phyloP scores from a whole-genome alignment of 2,797 vertebrate species.

The Darevskia mixta region DNA sequence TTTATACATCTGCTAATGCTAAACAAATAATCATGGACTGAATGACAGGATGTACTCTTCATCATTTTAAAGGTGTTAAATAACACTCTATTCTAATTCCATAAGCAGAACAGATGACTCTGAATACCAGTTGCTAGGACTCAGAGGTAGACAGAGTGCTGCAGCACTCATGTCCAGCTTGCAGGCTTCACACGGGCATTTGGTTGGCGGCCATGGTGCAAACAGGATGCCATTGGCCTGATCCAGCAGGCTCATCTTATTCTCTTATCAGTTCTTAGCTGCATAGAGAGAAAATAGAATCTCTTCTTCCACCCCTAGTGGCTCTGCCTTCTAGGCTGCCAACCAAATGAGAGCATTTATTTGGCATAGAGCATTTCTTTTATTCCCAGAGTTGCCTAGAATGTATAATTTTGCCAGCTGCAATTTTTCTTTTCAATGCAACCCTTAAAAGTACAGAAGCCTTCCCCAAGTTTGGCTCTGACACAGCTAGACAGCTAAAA shows the following conservation, averaged over 20 bases:
- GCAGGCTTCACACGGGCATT: too few species aligned
- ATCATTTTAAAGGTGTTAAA: not conserved
- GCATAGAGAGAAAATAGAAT: not conserved
- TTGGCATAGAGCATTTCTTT: not conserved
- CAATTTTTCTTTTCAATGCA: not conserved
- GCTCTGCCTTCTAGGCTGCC: not conserved
- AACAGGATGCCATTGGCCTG: too few species aligned
- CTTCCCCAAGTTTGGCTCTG: not conserved
- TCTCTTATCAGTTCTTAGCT: not conserved
- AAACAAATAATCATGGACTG: not conserved
- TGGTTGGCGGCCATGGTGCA: too few species aligned
- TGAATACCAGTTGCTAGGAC: too few species aligned
- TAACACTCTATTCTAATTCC: not conserved
- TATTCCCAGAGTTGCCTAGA: not conserved
- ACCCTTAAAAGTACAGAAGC: not conserved
- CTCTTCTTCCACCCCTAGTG: not conserved
- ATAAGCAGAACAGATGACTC: not conserved
- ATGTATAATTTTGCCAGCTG: not conserved
- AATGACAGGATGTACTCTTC: not conserved
- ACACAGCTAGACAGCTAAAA: not conserved
- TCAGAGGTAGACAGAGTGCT: too few species aligned
- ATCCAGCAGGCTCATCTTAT: too few species aligned
- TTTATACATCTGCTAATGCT: not conserved
- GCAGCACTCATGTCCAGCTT: too few species aligned
- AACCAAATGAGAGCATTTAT: not conserved